These are phyloP conservation scores for Dasyurus viverrinus DNA, from an alignment of 2,113 vertebrate species.

Conservation along the genomic window DNA sequence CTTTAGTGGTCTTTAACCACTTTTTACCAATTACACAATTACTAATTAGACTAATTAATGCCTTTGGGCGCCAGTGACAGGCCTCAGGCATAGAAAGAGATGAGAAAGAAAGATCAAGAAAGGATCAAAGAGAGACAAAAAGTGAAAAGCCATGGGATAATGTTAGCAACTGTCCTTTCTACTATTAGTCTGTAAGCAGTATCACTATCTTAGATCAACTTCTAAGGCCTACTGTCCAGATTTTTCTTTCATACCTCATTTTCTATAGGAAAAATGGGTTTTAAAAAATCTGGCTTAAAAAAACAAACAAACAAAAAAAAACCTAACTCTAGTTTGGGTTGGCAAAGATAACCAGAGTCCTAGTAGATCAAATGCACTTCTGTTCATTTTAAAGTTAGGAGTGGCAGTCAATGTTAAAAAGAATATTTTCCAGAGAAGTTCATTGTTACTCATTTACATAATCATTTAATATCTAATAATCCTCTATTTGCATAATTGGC, in stretches of 20 bases:
- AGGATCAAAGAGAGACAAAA: background rate
- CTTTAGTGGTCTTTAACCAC: background rate
- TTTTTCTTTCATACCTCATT: constrained; percentile 27
- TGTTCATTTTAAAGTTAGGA: background rate
- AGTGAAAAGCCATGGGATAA: background rate
- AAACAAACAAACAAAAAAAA: background rate
- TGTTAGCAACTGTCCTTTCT: constrained; percentile 15
- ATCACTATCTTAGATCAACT: background rate
- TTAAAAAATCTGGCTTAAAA: background rate
- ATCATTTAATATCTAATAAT: background rate
- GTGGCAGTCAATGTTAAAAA: background rate
- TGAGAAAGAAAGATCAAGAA: constrained; percentile 14
- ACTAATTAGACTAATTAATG: background rate
- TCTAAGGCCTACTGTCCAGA: background rate
- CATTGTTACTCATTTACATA: background rate
- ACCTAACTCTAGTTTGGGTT: background rate
- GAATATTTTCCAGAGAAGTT: background rate
- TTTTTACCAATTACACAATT: too few species aligned
- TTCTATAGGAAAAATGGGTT: constrained; percentile 1
- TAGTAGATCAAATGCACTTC: background rate
- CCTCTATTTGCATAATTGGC: background rate
- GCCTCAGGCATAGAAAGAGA: background rate
- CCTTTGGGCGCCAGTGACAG: background rate
- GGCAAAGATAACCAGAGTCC: constrained; percentile 1
- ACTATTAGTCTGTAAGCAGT: constrained; percentile 18